A percentile compares a stretch with the other conserved stretches of the same genome.
These are phyloP conservation scores for Geothlypis trichas DNA, from an alignment of 2,113 vertebrate genomes.

Conservation along the genomic window DNA sequence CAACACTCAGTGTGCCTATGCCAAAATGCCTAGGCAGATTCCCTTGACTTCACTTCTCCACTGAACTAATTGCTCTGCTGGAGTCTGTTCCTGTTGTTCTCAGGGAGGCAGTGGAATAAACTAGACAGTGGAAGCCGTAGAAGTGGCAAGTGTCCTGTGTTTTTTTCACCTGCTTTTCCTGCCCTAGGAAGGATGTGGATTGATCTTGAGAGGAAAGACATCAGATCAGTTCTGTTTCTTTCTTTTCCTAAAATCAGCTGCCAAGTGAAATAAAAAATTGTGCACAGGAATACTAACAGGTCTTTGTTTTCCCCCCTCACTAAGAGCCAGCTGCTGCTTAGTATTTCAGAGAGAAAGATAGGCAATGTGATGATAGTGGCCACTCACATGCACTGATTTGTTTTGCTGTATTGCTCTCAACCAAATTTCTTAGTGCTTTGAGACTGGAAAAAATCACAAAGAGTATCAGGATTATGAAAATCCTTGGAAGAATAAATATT, in stretches of 20 bases:
- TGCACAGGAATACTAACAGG: slow-evolving; percentile 35
- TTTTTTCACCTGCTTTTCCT: slow-evolving; percentile 77
- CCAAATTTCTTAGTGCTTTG: background rate
- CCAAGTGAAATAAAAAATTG: slow-evolving; percentile 59
- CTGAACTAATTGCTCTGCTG: slow-evolving; percentile 1
- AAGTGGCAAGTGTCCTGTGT: slow-evolving; percentile 55
- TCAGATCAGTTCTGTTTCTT: slow-evolving; percentile 57
- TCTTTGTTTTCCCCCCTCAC: slow-evolving; percentile 17
- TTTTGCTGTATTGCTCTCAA: slow-evolving; percentile 25
- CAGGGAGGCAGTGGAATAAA: slow-evolving; percentile 19
- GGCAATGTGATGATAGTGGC: slow-evolving; percentile 54
- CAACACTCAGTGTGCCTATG: background rate
- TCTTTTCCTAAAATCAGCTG: slow-evolving; percentile 64
- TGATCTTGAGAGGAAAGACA: slow-evolving; percentile 67
- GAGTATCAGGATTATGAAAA: slow-evolving; percentile 30
- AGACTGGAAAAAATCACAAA: background rate
- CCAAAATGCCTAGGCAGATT: background rate
- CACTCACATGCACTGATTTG: slow-evolving; percentile 46
- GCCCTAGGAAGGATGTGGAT: slow-evolving; percentile 72
- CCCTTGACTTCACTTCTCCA: background rate
- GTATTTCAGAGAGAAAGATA: slow-evolving; percentile 41
- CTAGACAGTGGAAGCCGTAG: slow-evolving; percentile 37
- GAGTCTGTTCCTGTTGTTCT: slow-evolving; percentile 42
- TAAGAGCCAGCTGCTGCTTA: slow-evolving; percentile 59
- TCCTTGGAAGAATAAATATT: background rate